Evolutionary conservation across 2,888 invertebrate genomes (phyloP).

Genomic region (Altica lythri): DNA sequence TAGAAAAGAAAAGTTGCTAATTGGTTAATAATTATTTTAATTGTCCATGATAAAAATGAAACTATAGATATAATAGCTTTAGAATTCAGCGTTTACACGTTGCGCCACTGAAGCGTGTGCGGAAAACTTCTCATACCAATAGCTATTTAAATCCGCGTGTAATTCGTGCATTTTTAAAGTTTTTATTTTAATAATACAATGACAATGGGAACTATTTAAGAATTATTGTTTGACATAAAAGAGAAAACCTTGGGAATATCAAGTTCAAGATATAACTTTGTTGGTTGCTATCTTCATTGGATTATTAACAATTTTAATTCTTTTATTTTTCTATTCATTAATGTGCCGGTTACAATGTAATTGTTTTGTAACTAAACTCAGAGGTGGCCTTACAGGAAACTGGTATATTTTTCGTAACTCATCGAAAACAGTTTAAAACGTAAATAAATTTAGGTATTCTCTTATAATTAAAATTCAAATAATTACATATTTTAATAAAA

Average conservation of each 20-base stretch:
- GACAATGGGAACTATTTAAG: constrained; percentile 36
- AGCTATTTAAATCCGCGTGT: constrained; percentile 12
- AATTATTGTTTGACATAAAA: constrained; percentile 33
- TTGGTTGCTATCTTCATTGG: constrained; percentile 25
- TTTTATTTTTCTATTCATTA: constrained; percentile 33
- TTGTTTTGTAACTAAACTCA: constrained; percentile 30
- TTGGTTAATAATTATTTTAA: not conserved
- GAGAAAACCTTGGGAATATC: constrained; percentile 39
- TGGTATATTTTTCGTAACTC: not conserved
- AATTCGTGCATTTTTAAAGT: constrained; percentile 31
- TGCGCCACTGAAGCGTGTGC: not conserved
- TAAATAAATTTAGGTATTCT: not conserved
- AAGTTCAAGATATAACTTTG: constrained; percentile 31
- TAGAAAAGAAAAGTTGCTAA: no score
- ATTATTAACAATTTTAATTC: constrained; percentile 29
- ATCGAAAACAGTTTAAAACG: no score
- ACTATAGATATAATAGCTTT: no score
- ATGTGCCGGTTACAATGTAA: constrained; percentile 23
- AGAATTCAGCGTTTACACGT: no score
- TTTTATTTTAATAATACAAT: constrained; percentile 37
- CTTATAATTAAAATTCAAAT: not conserved
- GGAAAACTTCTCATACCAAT: constrained; percentile 8
- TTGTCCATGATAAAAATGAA: no score
- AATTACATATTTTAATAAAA: no score
- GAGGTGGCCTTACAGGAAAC: not conserved